Evolutionary conservation across 2,797 vertebrate genomes (phyloP).

Genomic region (Urocyon cinereoargenteus): DNA sequence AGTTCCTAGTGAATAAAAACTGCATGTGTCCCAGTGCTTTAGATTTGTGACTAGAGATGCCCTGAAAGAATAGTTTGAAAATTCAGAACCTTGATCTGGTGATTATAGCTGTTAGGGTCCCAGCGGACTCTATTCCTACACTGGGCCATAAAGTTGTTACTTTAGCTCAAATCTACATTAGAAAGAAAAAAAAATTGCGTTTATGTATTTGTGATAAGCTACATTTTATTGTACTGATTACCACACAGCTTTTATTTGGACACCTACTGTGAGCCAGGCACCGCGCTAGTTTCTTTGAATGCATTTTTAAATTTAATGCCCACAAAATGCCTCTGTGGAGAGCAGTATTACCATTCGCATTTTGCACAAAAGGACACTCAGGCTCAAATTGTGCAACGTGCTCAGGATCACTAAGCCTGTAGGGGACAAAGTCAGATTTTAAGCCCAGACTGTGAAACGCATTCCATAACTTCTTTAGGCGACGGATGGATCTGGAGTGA

Average conservation of each 20-base stretch:
- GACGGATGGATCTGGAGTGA: not conserved
- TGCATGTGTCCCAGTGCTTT: not conserved
- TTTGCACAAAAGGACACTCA: not conserved
- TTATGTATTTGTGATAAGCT: not conserved
- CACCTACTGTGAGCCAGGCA: not conserved
- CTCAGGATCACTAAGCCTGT: not conserved
- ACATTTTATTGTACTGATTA: not conserved
- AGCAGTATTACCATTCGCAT: not conserved
- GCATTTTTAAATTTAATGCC: slow-evolving; percentile 1
- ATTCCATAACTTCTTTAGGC: not conserved
- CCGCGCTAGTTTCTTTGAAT: not conserved
- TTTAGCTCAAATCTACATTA: not conserved
- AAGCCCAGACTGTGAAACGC: not conserved
- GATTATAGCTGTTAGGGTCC: not conserved
- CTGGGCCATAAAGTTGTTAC: not conserved
- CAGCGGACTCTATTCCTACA: not conserved
- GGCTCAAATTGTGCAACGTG: not conserved
- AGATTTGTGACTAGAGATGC: not conserved
- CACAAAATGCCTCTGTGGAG: not conserved
- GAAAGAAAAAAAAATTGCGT: not conserved
- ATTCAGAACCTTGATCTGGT: slow-evolving; percentile 10
- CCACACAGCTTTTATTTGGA: not conserved
- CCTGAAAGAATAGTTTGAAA: not conserved
- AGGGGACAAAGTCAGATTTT: not conserved
- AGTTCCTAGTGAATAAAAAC: not conserved